Evolutionary conservation across 2,113 vertebrate species (phyloP), one percentile per base, ranked within the genome.

Genomic region (Cyrtonyx montezumae): DNA sequence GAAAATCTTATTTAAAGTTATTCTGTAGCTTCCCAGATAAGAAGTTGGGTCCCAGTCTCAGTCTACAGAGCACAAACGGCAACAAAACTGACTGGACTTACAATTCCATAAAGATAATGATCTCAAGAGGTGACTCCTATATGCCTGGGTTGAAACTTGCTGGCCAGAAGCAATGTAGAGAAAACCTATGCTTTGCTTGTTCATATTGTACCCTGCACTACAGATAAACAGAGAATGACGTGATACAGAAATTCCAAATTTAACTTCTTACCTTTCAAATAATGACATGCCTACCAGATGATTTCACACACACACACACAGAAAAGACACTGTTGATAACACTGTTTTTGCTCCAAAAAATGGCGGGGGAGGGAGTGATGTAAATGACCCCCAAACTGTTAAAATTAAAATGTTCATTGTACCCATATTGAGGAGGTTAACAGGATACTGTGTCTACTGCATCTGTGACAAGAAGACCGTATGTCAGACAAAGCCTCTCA

Each of bases 241-340:
- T 0, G 6, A 79, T 4, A 78, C 36, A 40, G 13, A 8, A 67
- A 63, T 67, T 90, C 68, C 61, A 43, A 46, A 0, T 74, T 77
- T 79, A 76, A 87, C 32, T 42, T 75, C 67, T 81, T 80, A 79
- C 46, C 56, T 74, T 83, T 85, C 79, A 75, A 65, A 91, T 67
- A 80, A 74, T 2, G 23, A 26, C 51, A 67, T 1, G 21, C 9
- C 46, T 48, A 16, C 25, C 18, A 85, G 21, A 55, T 46, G 32
- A 65, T 48, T 51, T 67, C 40, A 73, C 8, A 12, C n/a, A 43
- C 59, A 37, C 21, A 65, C n/a, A 63, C 71, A 84, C 25, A 20
- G n/a, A n/a, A 32, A 0, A 28, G 13, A 55, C n/a, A 56, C 2
- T 46, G 32, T 43, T 53, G 34, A 18, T 30, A 83, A 45, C 7